Percentiles rank a stretch among this genome's conserved stretches.
Evolutionary conservation across 2,888 invertebrate genomes (phyloP).

Genomic region (Pristionchus entomophagus): DNA sequence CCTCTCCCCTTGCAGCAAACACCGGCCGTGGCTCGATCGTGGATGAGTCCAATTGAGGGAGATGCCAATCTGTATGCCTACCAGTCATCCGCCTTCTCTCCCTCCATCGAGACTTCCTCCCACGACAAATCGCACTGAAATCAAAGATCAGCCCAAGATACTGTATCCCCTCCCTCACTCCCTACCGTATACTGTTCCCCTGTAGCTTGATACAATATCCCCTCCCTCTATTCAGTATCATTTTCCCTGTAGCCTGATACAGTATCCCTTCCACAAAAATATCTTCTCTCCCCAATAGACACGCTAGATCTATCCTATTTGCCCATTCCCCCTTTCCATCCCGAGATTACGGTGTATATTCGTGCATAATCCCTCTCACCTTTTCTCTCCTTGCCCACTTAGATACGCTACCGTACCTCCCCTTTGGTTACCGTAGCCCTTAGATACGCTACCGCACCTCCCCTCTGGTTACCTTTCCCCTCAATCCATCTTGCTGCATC

Average conservation of each 20-base stretch:
- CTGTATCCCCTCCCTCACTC: no score
- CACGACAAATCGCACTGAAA: slow-evolving; percentile 25
- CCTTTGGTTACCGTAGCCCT: no score
- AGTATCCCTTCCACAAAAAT: no score
- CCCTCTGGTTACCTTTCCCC: neutral
- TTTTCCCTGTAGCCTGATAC: no score
- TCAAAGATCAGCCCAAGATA: neutral
- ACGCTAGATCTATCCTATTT: neutral
- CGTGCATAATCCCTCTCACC: no score
- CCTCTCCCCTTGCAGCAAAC: slow-evolving; percentile 42
- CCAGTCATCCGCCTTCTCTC: neutral
- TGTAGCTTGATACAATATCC: no score
- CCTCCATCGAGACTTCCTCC: slow-evolving; percentile 21
- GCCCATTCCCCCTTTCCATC: neutral
- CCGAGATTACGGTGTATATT: neutral
- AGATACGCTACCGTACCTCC: no score
- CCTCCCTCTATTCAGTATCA: no score
- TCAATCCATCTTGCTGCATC: neutral
- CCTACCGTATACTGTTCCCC: no score
- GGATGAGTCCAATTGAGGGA: slow-evolving; percentile 8
- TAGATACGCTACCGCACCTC: neutral
- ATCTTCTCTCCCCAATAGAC: no score
- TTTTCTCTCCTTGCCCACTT: neutral
- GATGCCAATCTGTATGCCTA: slow-evolving; percentile 3
- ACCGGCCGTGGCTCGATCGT: neutral